These are phyloP conservation scores for Chloroceryle amazona DNA, from an alignment of 2,797 vertebrate genomes.

Conservation along the genomic window DNA sequence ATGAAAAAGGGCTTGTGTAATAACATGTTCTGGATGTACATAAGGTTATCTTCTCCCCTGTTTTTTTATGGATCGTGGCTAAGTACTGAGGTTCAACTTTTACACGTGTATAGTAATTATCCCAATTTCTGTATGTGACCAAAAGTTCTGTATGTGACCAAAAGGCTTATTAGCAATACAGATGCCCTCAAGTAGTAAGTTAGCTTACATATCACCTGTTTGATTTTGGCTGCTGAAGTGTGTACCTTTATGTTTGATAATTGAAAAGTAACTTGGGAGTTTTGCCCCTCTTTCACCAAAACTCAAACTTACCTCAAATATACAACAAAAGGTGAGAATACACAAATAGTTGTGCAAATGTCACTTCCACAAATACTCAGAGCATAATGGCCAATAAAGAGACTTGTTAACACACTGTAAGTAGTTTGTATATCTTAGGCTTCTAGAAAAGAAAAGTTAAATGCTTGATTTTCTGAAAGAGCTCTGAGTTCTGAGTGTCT, in stretches of 20 bases:
- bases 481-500: neutral
- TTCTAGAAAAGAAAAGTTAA: neutral
- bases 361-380: neutral
- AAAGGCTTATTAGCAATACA: neutral
- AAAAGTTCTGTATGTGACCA: neutral
- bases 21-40: neutral
- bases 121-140: neutral
- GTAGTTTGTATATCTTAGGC: neutral
- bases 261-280: neutral
- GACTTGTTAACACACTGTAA: accelerated
- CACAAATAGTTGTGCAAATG: neutral
- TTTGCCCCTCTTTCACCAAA: neutral
- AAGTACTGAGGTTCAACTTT: neutral
- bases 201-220: neutral
- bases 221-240: neutral
- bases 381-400: neutral
- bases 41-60: neutral
- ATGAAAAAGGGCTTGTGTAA: neutral
- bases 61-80: neutral
- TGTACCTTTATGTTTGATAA: neutral
- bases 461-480: neutral
- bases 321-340: neutral
- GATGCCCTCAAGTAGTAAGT: neutral
- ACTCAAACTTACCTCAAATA: neutral
- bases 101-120: neutral